Evolutionary conservation across 2,797 vertebrate genomes (phyloP).

Genomic region (Rhinoraja longicauda): DNA sequence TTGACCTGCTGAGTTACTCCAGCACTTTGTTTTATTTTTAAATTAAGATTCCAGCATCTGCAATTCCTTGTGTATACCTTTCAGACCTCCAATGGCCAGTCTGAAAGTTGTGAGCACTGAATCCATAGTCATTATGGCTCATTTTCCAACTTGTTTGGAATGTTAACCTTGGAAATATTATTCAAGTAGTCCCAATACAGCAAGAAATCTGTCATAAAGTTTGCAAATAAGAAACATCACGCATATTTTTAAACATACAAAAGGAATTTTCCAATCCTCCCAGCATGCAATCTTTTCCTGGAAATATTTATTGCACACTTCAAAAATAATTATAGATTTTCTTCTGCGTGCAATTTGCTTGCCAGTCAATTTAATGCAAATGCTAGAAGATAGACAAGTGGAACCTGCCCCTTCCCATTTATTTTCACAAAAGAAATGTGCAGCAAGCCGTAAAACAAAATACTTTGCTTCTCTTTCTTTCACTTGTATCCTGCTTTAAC

Average conservation of each 20-base stretch:
- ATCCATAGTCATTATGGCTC: neutral
- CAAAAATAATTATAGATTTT: conserved; percentile 19
- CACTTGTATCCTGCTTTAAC: neutral
- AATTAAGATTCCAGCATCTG: too few species aligned
- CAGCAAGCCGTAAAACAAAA: neutral
- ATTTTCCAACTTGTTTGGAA: neutral
- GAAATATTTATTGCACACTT: conserved; percentile 1
- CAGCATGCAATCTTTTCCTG: neutral
- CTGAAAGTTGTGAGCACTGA: neutral
- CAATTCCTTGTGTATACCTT: neutral
- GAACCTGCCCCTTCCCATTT: neutral
- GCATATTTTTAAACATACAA: neutral
- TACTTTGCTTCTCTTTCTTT: neutral
- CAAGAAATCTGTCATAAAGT: neutral
- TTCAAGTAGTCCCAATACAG: neutral
- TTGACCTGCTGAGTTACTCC: too few species aligned
- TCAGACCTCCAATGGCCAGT: neutral
- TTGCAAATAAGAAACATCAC: neutral
- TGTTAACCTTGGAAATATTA: neutral
- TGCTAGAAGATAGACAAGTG: neutral
- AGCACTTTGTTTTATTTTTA: too few species aligned
- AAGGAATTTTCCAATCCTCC: neutral
- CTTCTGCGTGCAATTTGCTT: neutral
- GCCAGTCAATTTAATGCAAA: neutral
- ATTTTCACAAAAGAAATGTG: neutral